Evolutionary conservation across 2,797 vertebrate genomes (phyloP), one percentile per base, ranked within the genome.

Genomic region (Premnoplex brunnescens): DNA sequence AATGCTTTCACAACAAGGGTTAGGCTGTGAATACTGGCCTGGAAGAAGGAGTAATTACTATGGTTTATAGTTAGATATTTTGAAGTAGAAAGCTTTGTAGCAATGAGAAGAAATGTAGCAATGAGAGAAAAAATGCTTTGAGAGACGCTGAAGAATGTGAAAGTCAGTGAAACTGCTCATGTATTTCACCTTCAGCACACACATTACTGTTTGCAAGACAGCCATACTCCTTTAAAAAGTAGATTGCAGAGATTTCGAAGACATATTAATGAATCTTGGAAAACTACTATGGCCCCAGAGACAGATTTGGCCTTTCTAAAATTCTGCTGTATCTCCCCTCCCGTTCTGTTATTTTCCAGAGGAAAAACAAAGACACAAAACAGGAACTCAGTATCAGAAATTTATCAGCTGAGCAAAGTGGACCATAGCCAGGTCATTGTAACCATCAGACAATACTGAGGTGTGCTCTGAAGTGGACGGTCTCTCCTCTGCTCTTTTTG

Each of bases 11-110:
- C 97, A 41, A 93, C 95, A 96, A 99, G 97, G 56, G 98, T 93
- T 62, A 99, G 96, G 78, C 97, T 98, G 91, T 98, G 98, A 97
- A 99, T 99, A 76, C 97, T 98, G 18, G 98, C 98, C 99, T 99
- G 96, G 28, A 98, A 97, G 44, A 81, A 93, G 66, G 6, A 91
- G 19, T 48, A 78, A 59, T 60, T 22, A 4, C 37, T 54, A 3
- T 16, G 10, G 24, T 71, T 91, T 68, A 41, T 7, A 49, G 7
- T 14, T 34, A 49, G 13, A 5, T 51, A 62, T 84, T 88, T 73
- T 68, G 8, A 76, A 82, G 46, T 11, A 77, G 18, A 82, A 71
- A 79, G 3, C 17, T 94, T 86, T 51, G 34, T 44, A 46, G 37
- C 54, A 59, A 54, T 27, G 2, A 75, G 20, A 64, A 75, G 11